Evolutionary conservation across 2,888 invertebrate species (phyloP), one percentile per base, ranked within the genome.

Genomic region (Tuberolachnus salignus): DNA sequence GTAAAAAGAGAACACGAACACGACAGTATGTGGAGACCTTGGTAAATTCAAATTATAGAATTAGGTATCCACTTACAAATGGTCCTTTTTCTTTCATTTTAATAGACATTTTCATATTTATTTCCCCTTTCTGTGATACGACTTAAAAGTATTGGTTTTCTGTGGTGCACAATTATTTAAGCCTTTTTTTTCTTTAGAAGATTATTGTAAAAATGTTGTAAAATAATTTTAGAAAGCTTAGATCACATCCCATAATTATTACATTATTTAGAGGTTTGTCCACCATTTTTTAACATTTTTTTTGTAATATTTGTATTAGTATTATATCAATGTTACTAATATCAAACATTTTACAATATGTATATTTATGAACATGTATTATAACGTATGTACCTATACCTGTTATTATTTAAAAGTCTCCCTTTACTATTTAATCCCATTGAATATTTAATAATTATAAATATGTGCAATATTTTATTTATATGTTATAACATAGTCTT

Each of bases 11-110:
- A 83, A 51, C 57, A 78, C 16, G 82, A 82, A 69, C 82, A 83
- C 49, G 84, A 83, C 64, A 82, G 82, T 64, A 83, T 84, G 74
- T 84, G 84, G 84, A 81, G 84, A 66, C 84, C 84, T 21, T 84
- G 84, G 84, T 84, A 81, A 83, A 82, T 66, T 57, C 14, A 72
- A 34, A 72, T 49, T 34, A 14, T 53, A 51, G 51, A 73, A 73
- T 53, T 73, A 63, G 51, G 19, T 46, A 51, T 3, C 59, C 13
- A 19, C 61, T 26, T 49, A 34, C 21, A 63, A 51, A 51, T 51
- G 51, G 21, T 51, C 63, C 14, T 23, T 73, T 72, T 73, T 51
- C 16, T 42, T 21, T 57, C 57, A 67, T 78, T 34, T 57, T 57
- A 67, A 46, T 49, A 49, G 16, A 49, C 46, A 46, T 59, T 57